These are phyloP conservation scores for Metellina segmentata DNA, from an alignment of 2,888 invertebrate species.

Conservation along the genomic window DNA sequence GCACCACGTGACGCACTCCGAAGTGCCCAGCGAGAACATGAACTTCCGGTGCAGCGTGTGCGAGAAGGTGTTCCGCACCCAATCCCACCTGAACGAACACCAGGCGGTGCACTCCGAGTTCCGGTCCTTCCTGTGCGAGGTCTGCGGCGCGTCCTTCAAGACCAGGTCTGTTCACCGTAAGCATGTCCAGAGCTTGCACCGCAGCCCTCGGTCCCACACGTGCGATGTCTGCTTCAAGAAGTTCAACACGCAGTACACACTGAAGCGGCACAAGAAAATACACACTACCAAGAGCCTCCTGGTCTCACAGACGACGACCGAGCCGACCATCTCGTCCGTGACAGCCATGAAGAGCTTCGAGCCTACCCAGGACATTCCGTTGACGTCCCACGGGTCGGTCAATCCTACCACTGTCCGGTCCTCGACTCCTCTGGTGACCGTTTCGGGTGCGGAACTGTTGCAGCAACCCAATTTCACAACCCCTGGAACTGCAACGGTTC, in stretches of 20 bases:
- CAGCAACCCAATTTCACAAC: too few species aligned
- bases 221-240: conserved; percentile 80
- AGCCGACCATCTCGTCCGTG: too few species aligned
- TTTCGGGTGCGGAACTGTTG: too few species aligned
- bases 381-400: too few species aligned
- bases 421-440: too few species aligned
- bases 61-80: conserved; percentile 80
- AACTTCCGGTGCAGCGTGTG: conserved; percentile 80
- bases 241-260: conserved; percentile 82
- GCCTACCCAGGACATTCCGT: too few species aligned
- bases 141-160: conserved; percentile 83
- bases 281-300: conserved; percentile 77
- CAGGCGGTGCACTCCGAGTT: conserved; percentile 81
- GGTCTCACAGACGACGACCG: too few species aligned
- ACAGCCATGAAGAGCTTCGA: too few species aligned
- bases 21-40: conserved; percentile 70
- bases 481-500: too few species aligned
- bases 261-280: conserved; percentile 80
- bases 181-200: conserved; percentile 81
- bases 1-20: conserved; percentile 82
- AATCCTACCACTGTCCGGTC: too few species aligned
- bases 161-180: conserved; percentile 81
- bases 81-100: conserved; percentile 81
- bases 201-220: conserved; percentile 80
- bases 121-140: conserved; percentile 83